Evolutionary conservation across 1,140 invertebrate species (phyloP).

Genomic region (Bombus waltoni): DNA sequence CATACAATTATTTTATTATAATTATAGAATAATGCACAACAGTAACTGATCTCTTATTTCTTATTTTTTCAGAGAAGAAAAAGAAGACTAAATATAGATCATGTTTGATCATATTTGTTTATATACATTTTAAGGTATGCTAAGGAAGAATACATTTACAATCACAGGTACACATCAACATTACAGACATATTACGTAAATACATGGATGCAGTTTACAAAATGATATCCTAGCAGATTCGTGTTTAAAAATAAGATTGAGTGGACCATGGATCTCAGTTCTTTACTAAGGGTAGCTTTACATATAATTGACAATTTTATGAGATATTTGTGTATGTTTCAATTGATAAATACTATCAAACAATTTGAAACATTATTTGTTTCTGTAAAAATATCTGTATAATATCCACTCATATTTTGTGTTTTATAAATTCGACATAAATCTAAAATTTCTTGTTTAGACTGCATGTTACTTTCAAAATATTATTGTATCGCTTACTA

Average conservation of each 20-base stretch:
- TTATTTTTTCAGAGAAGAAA: conserved; percentile 76
- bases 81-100: conserved; percentile 77
- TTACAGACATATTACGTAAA: conserved; percentile 58
- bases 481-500: conserved; percentile 6
- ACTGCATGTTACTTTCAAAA: conserved; percentile 21
- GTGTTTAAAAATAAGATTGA: conserved; percentile 67
- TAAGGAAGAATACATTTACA: conserved; percentile 62
- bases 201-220: conserved; percentile 60
- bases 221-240: conserved; percentile 65
- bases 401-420: conserved; percentile 16
- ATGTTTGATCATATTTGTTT: conserved; percentile 75
- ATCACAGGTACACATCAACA: conserved; percentile 65
- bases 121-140: conserved; percentile 76
- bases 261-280: conserved; percentile 67
- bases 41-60: conserved; percentile 1
- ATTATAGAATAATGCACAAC: not conserved
- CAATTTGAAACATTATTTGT: conserved; percentile 37
- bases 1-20: not conserved
- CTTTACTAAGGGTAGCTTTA: conserved; percentile 56
- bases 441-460: conserved; percentile 1
- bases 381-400: conserved; percentile 19
- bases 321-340: conserved; percentile 41
- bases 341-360: conserved; percentile 49
- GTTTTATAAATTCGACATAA: conserved; percentile 23
- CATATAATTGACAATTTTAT: conserved; percentile 53